Evolutionary conservation across 1,140 invertebrate genomes (phyloP), one percentile per base, ranked within the genome.

Genomic region (Agrilus planipennis): DNA sequence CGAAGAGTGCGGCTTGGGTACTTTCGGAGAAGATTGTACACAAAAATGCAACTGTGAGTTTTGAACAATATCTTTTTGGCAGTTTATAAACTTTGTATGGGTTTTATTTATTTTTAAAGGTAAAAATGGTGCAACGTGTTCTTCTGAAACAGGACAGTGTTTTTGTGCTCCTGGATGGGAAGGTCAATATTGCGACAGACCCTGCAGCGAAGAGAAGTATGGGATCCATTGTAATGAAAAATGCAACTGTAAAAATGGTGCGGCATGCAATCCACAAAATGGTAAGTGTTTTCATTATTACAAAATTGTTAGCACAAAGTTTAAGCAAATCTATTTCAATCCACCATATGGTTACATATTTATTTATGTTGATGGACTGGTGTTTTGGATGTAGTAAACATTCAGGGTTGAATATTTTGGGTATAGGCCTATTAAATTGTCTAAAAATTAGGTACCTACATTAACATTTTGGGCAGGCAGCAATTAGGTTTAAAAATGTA

Each of bases 261-360:
- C 79, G n/a, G 75, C 79, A 38, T 93, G 89, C 64, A 84, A 91
- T 67, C 84, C 84, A 21, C 70, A 82, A 49, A 88, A 80, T 54
- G 82, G 82, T 81, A 47, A 53, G 53, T 35, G 34, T n/a, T 10
- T 16, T 37, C 44, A 46, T 50, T 48, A 35, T 10, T 25, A 44
- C 18, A 39, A 21, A 27, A 30, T 30, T 21, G 32, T 35, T 22
- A 34, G 30, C 25, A 7, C 54, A 40, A 51, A 43, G 6, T 25
- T 6, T 25, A 7, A n/a, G 15, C 3, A 29, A 5, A 29, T 12
- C n/a, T 4, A 3, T n/a, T 4, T 14, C n/a, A n/a, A 27, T 34
- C 18, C 19, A 27, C 34, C n/a, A 20, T 40, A 35, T 30, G 31
- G 15, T 36, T 35, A 10, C 14, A 19, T 42, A 23, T 47, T n/a